Percentiles rank a stretch among this genome's conserved stretches.
Evolutionary conservation across 2,888 invertebrate species (phyloP).

Genomic region (Andrena bicolor): DNA sequence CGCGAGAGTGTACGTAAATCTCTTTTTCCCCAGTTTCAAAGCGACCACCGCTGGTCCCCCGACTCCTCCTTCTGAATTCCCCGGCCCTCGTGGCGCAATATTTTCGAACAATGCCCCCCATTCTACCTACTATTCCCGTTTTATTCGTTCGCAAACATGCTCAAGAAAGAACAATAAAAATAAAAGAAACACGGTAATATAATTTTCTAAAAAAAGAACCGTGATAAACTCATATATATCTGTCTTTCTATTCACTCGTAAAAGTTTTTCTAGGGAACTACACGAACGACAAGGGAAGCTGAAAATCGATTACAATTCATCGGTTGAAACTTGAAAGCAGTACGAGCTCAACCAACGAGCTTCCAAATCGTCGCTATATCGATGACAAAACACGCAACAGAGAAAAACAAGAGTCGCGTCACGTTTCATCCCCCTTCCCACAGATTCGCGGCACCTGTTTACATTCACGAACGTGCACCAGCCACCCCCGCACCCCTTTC

Average conservation of each 20-base stretch:
- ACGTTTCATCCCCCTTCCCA: constrained; percentile 19
- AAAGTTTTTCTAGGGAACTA: too few species aligned
- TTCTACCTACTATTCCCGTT: neutral
- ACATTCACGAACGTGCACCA: constrained; percentile 50
- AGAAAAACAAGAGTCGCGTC: constrained; percentile 25
- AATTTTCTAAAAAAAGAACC: too few species aligned
- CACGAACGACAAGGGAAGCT: too few species aligned
- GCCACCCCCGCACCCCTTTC: constrained; percentile 55
- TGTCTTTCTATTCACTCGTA: too few species aligned
- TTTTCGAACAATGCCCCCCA: constrained; percentile 29
- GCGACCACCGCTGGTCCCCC: neutral
- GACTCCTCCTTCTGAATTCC: neutral
- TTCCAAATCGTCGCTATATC: neutral
- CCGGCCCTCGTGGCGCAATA: constrained; percentile 12
- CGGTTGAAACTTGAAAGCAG: too few species aligned
- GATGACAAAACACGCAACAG: neutral
- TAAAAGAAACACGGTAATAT: too few species aligned
- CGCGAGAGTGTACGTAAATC: constrained; percentile 33
- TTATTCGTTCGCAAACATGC: too few species aligned
- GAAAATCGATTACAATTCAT: too few species aligned
- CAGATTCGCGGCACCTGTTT: constrained; percentile 52
- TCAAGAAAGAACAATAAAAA: too few species aligned
- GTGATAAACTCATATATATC: too few species aligned
- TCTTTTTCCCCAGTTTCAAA: constrained; percentile 26
- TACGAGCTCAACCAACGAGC: neutral